Conservation (phyloP, 2,888 invertebrate genomes). For the Heteromurus nitidus region DNA sequence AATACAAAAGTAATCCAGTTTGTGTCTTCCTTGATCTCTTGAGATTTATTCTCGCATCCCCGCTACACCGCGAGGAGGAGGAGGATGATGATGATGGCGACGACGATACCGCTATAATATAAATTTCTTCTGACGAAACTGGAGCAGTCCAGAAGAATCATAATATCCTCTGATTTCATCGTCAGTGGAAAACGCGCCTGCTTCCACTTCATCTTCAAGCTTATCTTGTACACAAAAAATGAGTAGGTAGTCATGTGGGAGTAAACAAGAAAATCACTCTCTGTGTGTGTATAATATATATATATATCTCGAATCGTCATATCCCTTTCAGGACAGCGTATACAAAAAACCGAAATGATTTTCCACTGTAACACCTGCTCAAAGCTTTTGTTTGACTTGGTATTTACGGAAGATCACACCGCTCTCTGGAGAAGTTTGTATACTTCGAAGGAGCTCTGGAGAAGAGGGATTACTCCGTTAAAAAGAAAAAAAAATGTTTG, state of each 20-base stretch:
- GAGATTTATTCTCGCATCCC: constrained; percentile 10
- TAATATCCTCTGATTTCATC: no score
- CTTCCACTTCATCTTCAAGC: no score
- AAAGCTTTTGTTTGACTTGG: constrained; percentile 53
- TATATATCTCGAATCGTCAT: neutral
- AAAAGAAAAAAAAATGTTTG: no score
- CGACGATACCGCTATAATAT: neutral
- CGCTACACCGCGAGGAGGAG: neutral
- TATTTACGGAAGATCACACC: constrained; percentile 11
- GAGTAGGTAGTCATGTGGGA: no score
- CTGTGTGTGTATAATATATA: neutral
- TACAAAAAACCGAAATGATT: constrained; percentile 31
- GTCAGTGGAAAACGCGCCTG: no score
- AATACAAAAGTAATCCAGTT: constrained; percentile 53
- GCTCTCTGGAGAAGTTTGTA: constrained; percentile 5
- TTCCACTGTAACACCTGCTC: constrained; percentile 58
- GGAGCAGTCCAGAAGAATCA: no score
- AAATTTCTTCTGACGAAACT: neutral
- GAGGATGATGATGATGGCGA: constrained; percentile 10
- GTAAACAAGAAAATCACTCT: no score
- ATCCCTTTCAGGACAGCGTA: neutral
- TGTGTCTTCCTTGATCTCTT: constrained; percentile 33
- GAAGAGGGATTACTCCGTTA: constrained; percentile 53
- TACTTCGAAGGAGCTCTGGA: constrained; percentile 5
- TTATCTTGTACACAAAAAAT: no score